These are phyloP conservation scores for Clitarchus hookeri DNA, from an alignment of 2,888 invertebrate genomes.

Conservation along the genomic window DNA sequence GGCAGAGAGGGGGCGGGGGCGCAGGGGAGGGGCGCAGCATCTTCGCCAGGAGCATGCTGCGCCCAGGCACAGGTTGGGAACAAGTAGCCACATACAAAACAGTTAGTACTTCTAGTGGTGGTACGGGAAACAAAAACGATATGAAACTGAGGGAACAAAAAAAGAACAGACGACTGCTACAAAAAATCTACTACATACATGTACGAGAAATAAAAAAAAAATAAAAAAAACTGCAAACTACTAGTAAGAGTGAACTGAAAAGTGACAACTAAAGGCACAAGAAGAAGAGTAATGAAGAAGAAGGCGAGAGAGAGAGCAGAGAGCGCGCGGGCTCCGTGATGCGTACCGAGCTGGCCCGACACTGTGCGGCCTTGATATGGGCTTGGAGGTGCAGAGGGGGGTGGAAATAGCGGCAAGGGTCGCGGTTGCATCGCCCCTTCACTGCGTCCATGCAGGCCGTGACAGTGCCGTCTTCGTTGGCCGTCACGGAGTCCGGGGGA, in stretches of 20 bases:
- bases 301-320: constrained; percentile 42
- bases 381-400: constrained; percentile 99
- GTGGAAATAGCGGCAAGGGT: constrained; percentile 99
- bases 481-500: constrained; percentile 94
- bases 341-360: constrained; percentile 88
- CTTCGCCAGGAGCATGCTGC: constrained; percentile 29
- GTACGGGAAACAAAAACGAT: constrained; percentile 42
- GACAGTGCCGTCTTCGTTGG: constrained; percentile 98
- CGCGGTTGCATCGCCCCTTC: constrained; percentile 98
- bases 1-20: neutral
- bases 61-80: constrained; percentile 32
- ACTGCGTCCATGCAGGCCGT: constrained; percentile 99
- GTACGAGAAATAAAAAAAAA: constrained; percentile 39
- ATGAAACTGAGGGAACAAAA: constrained; percentile 41
- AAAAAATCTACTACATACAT: constrained; percentile 39
- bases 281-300: constrained; percentile 34
- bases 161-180: constrained; percentile 38
- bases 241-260: constrained; percentile 39
- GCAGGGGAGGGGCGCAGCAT: neutral
- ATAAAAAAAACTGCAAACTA: constrained; percentile 42
- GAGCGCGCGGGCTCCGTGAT: constrained; percentile 48
- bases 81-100: constrained; percentile 30
- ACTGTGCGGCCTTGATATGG: constrained; percentile 98
- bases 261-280: constrained; percentile 33
- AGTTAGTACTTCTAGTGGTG: constrained; percentile 42